Base-by-base conservation (phyloP, 37 sponge, comb jelly and placozoan genomes). In the Haliclona indistincta region DNA sequence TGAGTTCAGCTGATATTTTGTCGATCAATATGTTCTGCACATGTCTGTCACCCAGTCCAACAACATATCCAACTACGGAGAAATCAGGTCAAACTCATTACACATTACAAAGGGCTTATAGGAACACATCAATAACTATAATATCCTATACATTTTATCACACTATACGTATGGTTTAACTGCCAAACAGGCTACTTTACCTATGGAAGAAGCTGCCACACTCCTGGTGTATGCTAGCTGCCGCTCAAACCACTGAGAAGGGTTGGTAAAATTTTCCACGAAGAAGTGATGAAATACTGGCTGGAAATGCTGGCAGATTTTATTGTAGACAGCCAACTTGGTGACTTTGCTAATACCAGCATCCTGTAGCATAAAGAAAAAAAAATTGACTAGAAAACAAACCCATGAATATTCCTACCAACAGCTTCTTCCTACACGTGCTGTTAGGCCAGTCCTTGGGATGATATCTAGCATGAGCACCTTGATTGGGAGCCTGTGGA, bases 231-330 rank as follows among this genome's bases (percentile, higher is more conserved):
- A 99, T 40, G 88, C 73, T 61, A 93, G 60, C 38, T 89, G 56
- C 35, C 86, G 68, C 52, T 88, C 85, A 86, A 90, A 99, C 99
- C 99, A 99, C 67, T 87, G 68, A 30, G 91, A 49, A 35, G 99
- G 91, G 53, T 75, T 43, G 35, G 71, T 63, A 49, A 88, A 99
- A 29, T 79, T 56, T 84, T 99, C 99, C 79, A 89, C 74, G 88
- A 99, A 99, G 77, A 95, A 99, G 81, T 95, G 91, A 23, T 92
- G 86, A 65, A 99, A 91, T 23, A 99, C 96, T 2, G 99, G 99
- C 43, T 80, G 82, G 76, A 99, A 99, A 43, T 88, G 79, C 22
- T 78, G 54, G 20, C 70, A 74, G 52, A 90, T 75, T 8, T 73
- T 63, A 69, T 55, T 47, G 60, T 82, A 88, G 23, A 62, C 40